Base-by-base conservation (phyloP, 1,140 invertebrate species). In the Hypothenemus hampei region DNA sequence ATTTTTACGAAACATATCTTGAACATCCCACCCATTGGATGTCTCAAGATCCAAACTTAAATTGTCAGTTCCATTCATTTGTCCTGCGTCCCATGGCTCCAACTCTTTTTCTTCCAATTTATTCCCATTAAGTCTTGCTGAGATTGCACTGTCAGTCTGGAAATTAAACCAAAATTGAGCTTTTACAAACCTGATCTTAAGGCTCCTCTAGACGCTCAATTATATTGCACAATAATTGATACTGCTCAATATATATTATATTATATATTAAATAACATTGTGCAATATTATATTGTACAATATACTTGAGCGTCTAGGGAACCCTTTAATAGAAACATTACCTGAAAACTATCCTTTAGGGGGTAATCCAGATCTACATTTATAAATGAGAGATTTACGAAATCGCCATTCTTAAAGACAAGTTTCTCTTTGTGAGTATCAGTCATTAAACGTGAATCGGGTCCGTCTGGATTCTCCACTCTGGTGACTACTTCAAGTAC, bases 1-100 rank as follows among this genome's bases (percentile, higher is more conserved):
- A 75, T 97, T 96, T 69, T 86, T 91, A 43, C 83, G 77, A 73
- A 97, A 97, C 93, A 97, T 97, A 58, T 97, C 93, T 70, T 89
- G 83, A 0, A 85, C 84, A 78, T 93, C 90, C 93, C 93, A 97
- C 51, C 93, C 93, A 78, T 95, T 95, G 75, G 79, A 76, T 58
- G 79, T 77, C 66, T 87, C 85, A 29, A 87, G 73, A 61, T 83
- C 82, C 57, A 81, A 75, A 4, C 73, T 54, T 13, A 66, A 46
- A 58, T 82, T 80, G 51, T 85, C 85, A 29, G 81, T 78, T 66
- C 79, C 76, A 21, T 68, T 67, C 3, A 62, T 47, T 40, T 75
- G 73, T 19, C 76, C 80, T 18, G 82, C 78, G 26, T 91, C 89
- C 91, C 92, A 96, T 21, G 90, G 91, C 71, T 93, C 88, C 33